These are phyloP conservation scores for Holacanthus passer DNA, from an alignment of 2,113 vertebrate genomes.

Conservation along the genomic window DNA sequence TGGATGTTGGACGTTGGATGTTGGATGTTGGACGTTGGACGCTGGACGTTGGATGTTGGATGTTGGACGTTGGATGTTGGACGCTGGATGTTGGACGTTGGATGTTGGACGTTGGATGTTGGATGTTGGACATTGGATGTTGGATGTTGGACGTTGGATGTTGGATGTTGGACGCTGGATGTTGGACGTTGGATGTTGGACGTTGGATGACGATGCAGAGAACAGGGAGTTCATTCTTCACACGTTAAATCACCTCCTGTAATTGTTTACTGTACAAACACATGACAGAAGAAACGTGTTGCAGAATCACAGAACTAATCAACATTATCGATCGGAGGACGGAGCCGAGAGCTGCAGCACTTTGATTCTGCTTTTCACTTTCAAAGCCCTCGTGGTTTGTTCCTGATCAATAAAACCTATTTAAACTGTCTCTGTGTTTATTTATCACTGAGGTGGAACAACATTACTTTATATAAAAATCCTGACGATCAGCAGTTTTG, in stretches of 20 bases:
- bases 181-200: too few species aligned
- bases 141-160: too few species aligned
- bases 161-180: too few species aligned
- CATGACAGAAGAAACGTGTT: neutral
- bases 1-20: too few species aligned
- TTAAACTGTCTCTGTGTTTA: slow-evolving; percentile 30
- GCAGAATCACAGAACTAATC: slow-evolving; percentile 13
- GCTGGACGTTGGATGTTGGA: too few species aligned
- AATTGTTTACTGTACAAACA: neutral
- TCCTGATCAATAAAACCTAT: slow-evolving; percentile 24
- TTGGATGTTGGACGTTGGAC: too few species aligned
- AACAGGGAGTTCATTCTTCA: too few species aligned
- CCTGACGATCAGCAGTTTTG: slow-evolving; percentile 14
- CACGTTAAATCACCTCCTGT: neutral
- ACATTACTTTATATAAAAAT: neutral
- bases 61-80: too few species aligned
- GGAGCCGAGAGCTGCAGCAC: neutral
- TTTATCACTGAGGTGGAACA: slow-evolving; percentile 29
- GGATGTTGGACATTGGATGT: too few species aligned
- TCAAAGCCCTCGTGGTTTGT: neutral
- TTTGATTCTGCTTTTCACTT: neutral
- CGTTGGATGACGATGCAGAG: too few species aligned
- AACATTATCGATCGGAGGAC: neutral
- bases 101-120: too few species aligned
- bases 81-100: too few species aligned